A percentile compares a stretch with the other conserved stretches of the same genome.
Evolutionary conservation across 2,113 vertebrate species (phyloP).

Genomic region (mouse (Mus musculus)): GRCm39 chr6:78077501-78078000

Average conservation of each 20-base stretch:
- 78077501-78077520: constrained; percentile 21
- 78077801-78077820: constrained; percentile 79
- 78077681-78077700: background rate
- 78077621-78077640: background rate
- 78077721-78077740: constrained; percentile 10
- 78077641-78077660: background rate
- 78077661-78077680: rapidly evolving
- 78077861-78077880: constrained; percentile 73
- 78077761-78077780: constrained; percentile 77
- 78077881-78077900: constrained; percentile 63
- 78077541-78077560: background rate
- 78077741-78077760: constrained; percentile 61
- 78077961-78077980: background rate
- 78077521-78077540: constrained; percentile 43
- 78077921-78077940: background rate
- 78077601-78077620: background rate
- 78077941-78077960: background rate
- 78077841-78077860: constrained; percentile 66
- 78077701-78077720: constrained; percentile 51
- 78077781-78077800: constrained; percentile 76
- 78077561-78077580: background rate
- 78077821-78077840: constrained; percentile 82
- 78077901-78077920: background rate
- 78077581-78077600: background rate
- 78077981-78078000: background rate